Evolutionary conservation across 2,888 invertebrate genomes (phyloP), one percentile per base, ranked within the genome.

Genomic region (Linnaemya tessellans): DNA sequence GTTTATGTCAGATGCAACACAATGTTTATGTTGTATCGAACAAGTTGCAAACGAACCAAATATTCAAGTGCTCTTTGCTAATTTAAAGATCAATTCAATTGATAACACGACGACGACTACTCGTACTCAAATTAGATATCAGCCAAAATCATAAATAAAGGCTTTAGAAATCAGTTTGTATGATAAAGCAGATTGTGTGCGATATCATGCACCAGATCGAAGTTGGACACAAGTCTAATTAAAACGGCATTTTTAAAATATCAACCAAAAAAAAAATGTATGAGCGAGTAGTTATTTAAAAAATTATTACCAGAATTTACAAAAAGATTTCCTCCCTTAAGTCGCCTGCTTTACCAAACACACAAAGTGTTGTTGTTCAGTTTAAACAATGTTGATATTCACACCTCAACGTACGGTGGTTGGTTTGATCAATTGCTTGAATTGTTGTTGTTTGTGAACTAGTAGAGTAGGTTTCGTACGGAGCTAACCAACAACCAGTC

Each of bases 381-480:
- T 60, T 60, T 58, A 35, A 83, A 78, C 60, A 58, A 65, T 71
- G 67, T 80, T 84, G 67, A 78, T 84, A 81, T 84, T 84, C 81
- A 84, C 84, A 81, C 81, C 78, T 84, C 81, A 81, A 43, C 11
- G n/a, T 41, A 38, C 75, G 85, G 85, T 85, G 82, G 85, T 82
- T 79, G 68, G 79, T 85, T 79, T 79, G 85, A 85, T 85, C 82
- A 79, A 82, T 82, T 73, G 81, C 84, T 79, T 62, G 38, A 58
- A 67, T 51, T 80, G 75, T 67, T 67, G 62, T 30, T 62, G 51
- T 65, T 65, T 49, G 11, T 75, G n/a, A 22, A 64, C 75, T 78
- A 71, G 77, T 65, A 43, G 35, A 56, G 74, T 81, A 51, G 64
- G 60, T 84, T 71, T 70, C 65, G 51, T 77, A 49, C 74, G 82